Percentiles rank a stretch among this genome's conserved stretches.
phyloP scores from a whole-genome alignment of 1,140 invertebrate species.

The Oreohelix idahoensis region DNA sequence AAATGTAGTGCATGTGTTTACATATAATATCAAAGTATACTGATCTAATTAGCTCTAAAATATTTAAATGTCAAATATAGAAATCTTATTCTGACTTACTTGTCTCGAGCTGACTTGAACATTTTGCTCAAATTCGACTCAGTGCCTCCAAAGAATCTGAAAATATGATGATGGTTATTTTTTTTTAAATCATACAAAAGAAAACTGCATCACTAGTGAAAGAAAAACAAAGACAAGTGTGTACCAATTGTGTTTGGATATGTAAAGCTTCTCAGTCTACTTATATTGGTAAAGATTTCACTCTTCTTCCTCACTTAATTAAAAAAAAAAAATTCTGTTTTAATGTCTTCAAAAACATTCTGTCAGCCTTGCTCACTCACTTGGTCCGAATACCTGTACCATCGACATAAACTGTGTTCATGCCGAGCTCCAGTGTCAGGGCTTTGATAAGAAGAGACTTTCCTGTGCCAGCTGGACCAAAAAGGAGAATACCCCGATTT shows the following conservation, averaged over 20 bases:
- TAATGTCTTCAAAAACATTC: not conserved
- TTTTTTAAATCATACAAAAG: no score
- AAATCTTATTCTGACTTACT: not conserved
- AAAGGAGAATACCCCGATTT: conserved; percentile 23
- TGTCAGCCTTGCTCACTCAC: conserved; percentile 1
- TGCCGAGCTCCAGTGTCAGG: not conserved
- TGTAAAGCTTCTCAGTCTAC: not conserved
- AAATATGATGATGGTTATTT: not conserved
- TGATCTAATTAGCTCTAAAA: no score
- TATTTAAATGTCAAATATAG: not conserved
- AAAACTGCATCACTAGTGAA: no score
- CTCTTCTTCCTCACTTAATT: not conserved
- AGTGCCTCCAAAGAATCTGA: conserved; percentile 36
- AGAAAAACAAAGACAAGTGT: no score
- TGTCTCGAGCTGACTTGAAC: conserved; percentile 24
- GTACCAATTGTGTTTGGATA: no score
- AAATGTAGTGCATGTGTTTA: no score
- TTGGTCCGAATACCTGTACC: conserved; percentile 40
- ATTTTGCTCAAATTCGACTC: conserved; percentile 34
- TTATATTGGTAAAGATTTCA: not conserved
- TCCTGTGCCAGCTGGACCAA: conserved; percentile 33
- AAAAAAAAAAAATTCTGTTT: not conserved
- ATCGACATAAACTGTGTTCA: not conserved
- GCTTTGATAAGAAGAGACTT: conserved; percentile 32
- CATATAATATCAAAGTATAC: no score